Base-by-base conservation (phyloP, 2,888 invertebrate species). In the Strigamia maritima region DNA sequence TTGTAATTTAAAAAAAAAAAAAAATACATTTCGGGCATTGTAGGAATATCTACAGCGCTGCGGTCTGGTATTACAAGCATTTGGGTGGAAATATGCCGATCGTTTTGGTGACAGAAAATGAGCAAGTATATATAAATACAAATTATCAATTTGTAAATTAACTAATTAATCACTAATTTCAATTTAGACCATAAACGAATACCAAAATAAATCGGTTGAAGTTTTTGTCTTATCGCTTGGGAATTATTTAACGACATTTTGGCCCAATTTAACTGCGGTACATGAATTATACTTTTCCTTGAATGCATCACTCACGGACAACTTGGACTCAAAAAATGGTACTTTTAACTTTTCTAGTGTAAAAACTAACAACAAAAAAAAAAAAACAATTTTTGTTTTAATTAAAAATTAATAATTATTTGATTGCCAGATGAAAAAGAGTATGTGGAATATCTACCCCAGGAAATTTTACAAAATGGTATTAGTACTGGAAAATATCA, bases 31-130 rank as follows among this genome's bases (percentile, higher is more conserved):
- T 40, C n/a, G n/a, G n/a, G 16, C 2, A 35, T 77, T 65, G 6
- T 80, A 85, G 85, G 79, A 83, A 83, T 77, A 84, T 83, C 12
- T 84, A 83, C 79, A 82, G 82, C 77, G 82, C 84, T 65, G 83
- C 84, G 10, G 83, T 83, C 70, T 86, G 85, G 85, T 85, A 83
- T 80, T 84, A 82, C 78, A 81, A 84, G 80, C 86, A 86, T 81
- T 82, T 86, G 44, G 83, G 84, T 22, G 83, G 83, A 12, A 82
- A 82, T 35, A 83, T 85, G 35, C 84, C 85, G 1, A 82, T 86
- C 70, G 83, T 86, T 38, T 83, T 86, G 82, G 80, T 86, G 4
- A 84, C 85, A 26, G 83, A 84, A 79, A 81, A 84, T 81, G 74
- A 81, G 80, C 65, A 84, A 82, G 84, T 85, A 78, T 10, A 35